These are phyloP conservation scores for Nematopogon swammerdamellus DNA, from an alignment of 2,888 invertebrate genomes.

Conservation along the genomic window DNA sequence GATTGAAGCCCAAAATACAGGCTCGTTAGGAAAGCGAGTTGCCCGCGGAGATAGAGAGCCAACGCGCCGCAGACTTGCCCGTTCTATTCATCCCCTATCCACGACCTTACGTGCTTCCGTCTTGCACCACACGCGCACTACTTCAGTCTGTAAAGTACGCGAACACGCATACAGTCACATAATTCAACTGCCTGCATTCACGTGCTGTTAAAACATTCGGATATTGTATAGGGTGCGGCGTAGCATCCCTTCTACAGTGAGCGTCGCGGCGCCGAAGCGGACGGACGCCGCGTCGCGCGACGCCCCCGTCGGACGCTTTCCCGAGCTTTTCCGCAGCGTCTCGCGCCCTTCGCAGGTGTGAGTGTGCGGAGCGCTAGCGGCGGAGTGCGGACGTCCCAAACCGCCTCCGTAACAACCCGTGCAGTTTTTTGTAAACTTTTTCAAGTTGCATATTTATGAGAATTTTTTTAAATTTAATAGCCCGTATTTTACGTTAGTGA, in stretches of 20 bases:
- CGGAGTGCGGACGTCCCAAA: no score
- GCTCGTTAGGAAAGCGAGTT: not conserved
- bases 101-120: not conserved
- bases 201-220: not conserved
- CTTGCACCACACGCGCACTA: not conserved
- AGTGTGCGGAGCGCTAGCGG: no score
- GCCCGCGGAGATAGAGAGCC: no score
- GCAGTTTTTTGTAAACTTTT: not conserved
- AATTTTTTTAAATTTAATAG: not conserved
- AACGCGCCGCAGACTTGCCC: not conserved
- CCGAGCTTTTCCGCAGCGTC: not conserved
- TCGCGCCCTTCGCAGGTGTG: no score
- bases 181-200: not conserved
- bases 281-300: not conserved
- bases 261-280: not conserved
- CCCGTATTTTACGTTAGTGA: no score
- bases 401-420: no score
- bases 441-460: not conserved
- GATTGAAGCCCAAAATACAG: not conserved
- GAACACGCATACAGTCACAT: not conserved
- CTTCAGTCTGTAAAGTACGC: not conserved
- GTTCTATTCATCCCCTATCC: not conserved
- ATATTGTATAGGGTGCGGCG: not conserved
- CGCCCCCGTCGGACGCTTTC: not conserved
- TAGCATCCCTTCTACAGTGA: not conserved